Evolutionary conservation across 2,888 invertebrate genomes (phyloP), one percentile per base, ranked within the genome.

Genomic region (Ametastegia equiseti): DNA sequence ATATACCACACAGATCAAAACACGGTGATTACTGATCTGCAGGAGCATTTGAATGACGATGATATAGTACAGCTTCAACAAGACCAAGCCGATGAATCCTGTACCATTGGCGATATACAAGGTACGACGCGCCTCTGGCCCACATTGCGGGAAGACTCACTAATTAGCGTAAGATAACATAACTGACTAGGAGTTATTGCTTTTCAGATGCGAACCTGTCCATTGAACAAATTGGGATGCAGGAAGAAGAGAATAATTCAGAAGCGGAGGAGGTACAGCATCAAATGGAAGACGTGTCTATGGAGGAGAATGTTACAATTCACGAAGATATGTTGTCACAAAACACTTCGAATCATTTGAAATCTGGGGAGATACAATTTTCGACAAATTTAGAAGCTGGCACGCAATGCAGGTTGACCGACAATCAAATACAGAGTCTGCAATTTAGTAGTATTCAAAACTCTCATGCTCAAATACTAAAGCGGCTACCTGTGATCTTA

Each of bases 401-500:
- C 73, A 36, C 84, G 71, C 85, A 85, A 77, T 87, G 85, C 71
- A 82, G 85, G 2, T 81, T 87, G 13, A 84, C 84, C 6, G 81
- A 84, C 69, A 84, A 80, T 60, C 42, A 80, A 71, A 63, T 80
- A 57, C 88, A 86, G 78, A 84, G 67, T 75, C 69, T 71, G 54
- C 84, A 83, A 50, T 82, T 83, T 7, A 83, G 82, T 15, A 83
- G 79, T 6, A 80, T 85, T 23, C 80, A 86, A 3, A 85, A 79
- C 80, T 86, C 88, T 5, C 87, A 87, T 63, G 84, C 87, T 1
- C 90, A 89, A 81, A 87, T 88, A 60, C 82, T 89, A 6, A 86
- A 89, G 60, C 89, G 88, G 45, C 71, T 88, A 81, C 88, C 89
- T 3, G 84, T 88, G 9, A 84, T 89, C 54, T 78, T 89, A 54